These are phyloP conservation scores for Scomber japonicus DNA, from an alignment of 2,113 vertebrate genomes.

Conservation along the genomic window DNA sequence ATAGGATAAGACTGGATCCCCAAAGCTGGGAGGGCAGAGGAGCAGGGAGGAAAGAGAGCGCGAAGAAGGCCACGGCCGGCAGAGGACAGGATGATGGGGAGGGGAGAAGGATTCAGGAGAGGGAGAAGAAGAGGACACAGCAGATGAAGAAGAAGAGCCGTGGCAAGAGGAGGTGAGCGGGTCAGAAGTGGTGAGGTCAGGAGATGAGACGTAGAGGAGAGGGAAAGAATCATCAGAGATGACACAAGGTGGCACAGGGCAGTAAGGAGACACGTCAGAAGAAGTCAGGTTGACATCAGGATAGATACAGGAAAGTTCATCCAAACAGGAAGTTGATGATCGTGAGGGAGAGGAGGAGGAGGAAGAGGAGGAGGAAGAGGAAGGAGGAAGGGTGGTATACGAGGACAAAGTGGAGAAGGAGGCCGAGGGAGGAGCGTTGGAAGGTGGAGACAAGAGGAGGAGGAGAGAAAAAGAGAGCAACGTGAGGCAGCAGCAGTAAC, in stretches of 20 bases:
- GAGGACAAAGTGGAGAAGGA: slow-evolving; percentile 49
- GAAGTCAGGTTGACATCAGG: slow-evolving; percentile 67
- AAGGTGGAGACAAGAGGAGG: slow-evolving; percentile 86
- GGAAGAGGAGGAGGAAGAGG: slow-evolving; percentile 34
- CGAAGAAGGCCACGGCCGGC: slow-evolving; percentile 76
- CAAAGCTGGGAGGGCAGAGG: slow-evolving; percentile 90
- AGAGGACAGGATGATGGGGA: slow-evolving; percentile 81
- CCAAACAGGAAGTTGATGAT: slow-evolving; percentile 76
- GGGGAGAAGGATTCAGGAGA: slow-evolving; percentile 82
- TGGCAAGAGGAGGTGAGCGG: slow-evolving; percentile 45
- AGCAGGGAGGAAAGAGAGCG: slow-evolving; percentile 82
- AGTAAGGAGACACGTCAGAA: slow-evolving; percentile 46
- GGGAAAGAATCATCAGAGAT: slow-evolving; percentile 74
- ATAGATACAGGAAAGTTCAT: slow-evolving; percentile 85
- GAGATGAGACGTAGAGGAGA: slow-evolving; percentile 82
- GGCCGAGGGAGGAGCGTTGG: slow-evolving; percentile 62
- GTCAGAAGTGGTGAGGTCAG: slow-evolving; percentile 64
- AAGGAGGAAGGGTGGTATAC: slow-evolving; percentile 35
- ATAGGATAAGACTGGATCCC: slow-evolving; percentile 93
- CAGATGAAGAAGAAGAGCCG: slow-evolving; percentile 42
- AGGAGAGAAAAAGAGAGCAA: slow-evolving; percentile 90
- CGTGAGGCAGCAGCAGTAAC: slow-evolving; percentile 87
- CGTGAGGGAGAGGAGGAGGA: slow-evolving; percentile 30
- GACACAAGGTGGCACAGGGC: slow-evolving; percentile 84
- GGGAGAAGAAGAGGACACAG: slow-evolving; percentile 61